Conservation (phyloP, 2,888 invertebrate species). For the Deladenus siricidicola region DNA sequence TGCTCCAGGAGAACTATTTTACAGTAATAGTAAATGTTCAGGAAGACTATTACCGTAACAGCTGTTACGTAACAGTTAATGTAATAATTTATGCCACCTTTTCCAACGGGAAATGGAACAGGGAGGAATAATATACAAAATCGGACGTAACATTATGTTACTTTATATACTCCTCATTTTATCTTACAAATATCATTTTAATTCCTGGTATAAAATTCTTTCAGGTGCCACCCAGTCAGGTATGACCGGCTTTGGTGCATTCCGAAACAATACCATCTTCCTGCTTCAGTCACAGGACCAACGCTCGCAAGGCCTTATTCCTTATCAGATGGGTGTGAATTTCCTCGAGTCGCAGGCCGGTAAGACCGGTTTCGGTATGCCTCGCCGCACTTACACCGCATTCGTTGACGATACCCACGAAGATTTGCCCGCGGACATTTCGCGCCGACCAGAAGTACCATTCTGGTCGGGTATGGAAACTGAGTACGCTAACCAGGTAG, state of each 20-base stretch:
- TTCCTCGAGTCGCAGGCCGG: slow-evolving; percentile 59
- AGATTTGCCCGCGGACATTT: slow-evolving; percentile 52
- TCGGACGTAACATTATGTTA: too few species aligned
- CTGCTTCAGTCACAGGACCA: slow-evolving; percentile 43
- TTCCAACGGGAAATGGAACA: too few species aligned
- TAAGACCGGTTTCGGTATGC: slow-evolving; percentile 59
- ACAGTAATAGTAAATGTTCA: too few species aligned
- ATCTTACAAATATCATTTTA: not conserved
- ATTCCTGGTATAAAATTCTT: slow-evolving; percentile 2
- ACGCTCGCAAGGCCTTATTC: slow-evolving; percentile 55
- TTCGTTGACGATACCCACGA: slow-evolving; percentile 53
- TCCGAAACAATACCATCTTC: slow-evolving; percentile 51
- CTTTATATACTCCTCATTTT: too few species aligned
- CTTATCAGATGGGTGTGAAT: slow-evolving; percentile 59
- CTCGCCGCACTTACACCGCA: slow-evolving; percentile 53
- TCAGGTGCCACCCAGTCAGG: slow-evolving; percentile 49
- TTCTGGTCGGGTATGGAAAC: slow-evolving; percentile 53
- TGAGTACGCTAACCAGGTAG: slow-evolving; percentile 49
- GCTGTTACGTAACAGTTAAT: too few species aligned
- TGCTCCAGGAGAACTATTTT: too few species aligned
- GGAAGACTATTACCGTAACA: too few species aligned
- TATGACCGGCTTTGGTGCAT: slow-evolving; percentile 54
- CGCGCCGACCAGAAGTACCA: slow-evolving; percentile 52
- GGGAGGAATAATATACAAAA: too few species aligned
- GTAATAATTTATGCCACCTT: too few species aligned